Evolutionary conservation across 2,113 vertebrate genomes (phyloP), one percentile per base, ranked within the genome.

Genomic region (Cyprinodon variegatus): DNA sequence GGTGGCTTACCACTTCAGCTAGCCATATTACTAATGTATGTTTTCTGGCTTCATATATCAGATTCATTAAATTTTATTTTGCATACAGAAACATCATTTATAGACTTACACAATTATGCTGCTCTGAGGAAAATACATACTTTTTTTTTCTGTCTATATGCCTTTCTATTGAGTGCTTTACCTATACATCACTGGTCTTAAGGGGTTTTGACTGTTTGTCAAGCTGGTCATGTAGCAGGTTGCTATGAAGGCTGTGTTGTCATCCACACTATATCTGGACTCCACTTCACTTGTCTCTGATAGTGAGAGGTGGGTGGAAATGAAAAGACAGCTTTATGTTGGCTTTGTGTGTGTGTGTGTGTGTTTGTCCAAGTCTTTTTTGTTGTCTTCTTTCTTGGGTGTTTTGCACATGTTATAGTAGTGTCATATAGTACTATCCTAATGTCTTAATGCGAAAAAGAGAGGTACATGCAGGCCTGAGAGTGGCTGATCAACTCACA

Each of bases 201-300:
- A 9, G 9, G 39, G 45, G 68, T 62, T 77, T 53, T 65, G 43
- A 77, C 61, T 7, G 20, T 69, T 70, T 66, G 66, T 74, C 64
- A 48, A 41, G 50, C 65, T 69, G 81, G 64, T 76, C 68, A 29
- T 64, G 37, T 41, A 72, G 66, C 76, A 50, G 48, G 72, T 67
- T 46, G 64, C 36, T 63, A 2, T 71, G 74, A 76, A 74, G 72
- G 59, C 40, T 61, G 45, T 61, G 78, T 62, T 83, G 67, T 81
- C 76, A 74, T 68, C 65, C 10, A 3, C 66, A 45, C 83, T 86
- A 78, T 84, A 79, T 84, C 74, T 90, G 82, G 79, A 75, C 76
- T 79, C 67, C 37, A 57, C 69, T 76, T 77, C 68, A 17, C 74
- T 82, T 73, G 74, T 85, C 84, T 76, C 66, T 0, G 17, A 70